Evolutionary conservation across 2,797 vertebrate genomes (phyloP).

Genomic region (Tenualosa thibaudeaui): DNA sequence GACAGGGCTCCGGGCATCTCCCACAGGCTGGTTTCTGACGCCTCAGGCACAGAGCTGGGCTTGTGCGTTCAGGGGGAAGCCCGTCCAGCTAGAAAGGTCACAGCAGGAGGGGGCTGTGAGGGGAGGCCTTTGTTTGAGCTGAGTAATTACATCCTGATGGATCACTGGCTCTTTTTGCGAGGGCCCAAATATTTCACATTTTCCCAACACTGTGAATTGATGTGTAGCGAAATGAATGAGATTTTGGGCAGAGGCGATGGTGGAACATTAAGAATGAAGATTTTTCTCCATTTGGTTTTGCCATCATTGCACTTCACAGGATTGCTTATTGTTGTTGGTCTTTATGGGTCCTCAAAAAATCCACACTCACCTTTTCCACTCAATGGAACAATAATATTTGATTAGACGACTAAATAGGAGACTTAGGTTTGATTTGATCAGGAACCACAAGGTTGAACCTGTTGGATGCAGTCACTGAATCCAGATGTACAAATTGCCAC

Average conservation of each 20-base stretch:
- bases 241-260: not conserved
- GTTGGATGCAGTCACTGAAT: not conserved
- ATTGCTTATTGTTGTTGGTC: not conserved
- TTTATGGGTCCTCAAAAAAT: not conserved
- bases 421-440: not conserved
- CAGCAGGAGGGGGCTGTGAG: constrained; percentile 26
- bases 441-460: not conserved
- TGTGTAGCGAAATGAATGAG: constrained; percentile 24
- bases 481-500: constrained; percentile 19
- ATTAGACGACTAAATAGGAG: not conserved
- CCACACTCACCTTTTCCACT: not conserved
- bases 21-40: not conserved
- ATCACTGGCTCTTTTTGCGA: constrained; percentile 31
- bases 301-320: not conserved
- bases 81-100: constrained; percentile 33
- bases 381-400: not conserved
- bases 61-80: constrained; percentile 27
- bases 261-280: not conserved
- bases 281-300: constrained; percentile 31
- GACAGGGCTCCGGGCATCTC: not conserved
- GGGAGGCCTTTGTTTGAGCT: constrained; percentile 29
- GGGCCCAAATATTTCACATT: constrained; percentile 32
- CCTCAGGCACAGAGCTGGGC: constrained; percentile 25
- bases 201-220: constrained; percentile 1
- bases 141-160: constrained; percentile 38